Evolutionary conservation across 2,113 vertebrate species (phyloP).

Genomic region (Labeo catla): DNA sequence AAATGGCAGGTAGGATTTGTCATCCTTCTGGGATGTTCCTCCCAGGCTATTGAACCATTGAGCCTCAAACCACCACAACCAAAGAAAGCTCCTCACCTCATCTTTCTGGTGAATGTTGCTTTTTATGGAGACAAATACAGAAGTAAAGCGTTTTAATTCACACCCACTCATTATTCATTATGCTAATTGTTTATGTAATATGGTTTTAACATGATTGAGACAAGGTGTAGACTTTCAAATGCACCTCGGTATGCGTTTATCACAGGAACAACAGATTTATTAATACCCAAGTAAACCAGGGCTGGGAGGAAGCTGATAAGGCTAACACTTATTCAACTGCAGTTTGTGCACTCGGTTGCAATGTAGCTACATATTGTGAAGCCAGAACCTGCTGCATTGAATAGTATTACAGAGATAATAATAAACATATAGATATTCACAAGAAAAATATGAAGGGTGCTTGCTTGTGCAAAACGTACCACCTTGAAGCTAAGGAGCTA

Average conservation of each 20-base stretch:
- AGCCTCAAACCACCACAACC: constrained; percentile 25
- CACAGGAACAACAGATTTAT: constrained; percentile 11
- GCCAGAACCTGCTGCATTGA: background rate
- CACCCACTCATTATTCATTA: background rate
- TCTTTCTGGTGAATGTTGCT: background rate
- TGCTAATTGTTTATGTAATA: constrained; percentile 13
- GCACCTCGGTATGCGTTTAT: background rate
- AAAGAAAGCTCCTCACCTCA: background rate
- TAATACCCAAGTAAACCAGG: background rate
- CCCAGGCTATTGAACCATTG: constrained; percentile 11
- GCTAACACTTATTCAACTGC: background rate
- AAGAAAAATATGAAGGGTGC: background rate
- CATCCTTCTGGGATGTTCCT: constrained; percentile 11
- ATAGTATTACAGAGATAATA: background rate
- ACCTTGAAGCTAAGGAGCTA: background rate
- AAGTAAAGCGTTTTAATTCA: background rate
- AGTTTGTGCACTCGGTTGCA: background rate
- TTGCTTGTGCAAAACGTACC: background rate
- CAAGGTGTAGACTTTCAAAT: constrained; percentile 23
- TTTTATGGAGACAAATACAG: background rate
- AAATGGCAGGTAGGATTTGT: constrained; percentile 29
- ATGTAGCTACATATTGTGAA: background rate
- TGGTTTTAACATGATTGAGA: background rate
- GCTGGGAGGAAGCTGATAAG: constrained; percentile 32
- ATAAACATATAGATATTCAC: background rate